Evolutionary conservation across 2,797 vertebrate genomes (phyloP), one percentile per base, ranked within the genome.

Genomic region (Microctenopoma steveboyesi): DNA sequence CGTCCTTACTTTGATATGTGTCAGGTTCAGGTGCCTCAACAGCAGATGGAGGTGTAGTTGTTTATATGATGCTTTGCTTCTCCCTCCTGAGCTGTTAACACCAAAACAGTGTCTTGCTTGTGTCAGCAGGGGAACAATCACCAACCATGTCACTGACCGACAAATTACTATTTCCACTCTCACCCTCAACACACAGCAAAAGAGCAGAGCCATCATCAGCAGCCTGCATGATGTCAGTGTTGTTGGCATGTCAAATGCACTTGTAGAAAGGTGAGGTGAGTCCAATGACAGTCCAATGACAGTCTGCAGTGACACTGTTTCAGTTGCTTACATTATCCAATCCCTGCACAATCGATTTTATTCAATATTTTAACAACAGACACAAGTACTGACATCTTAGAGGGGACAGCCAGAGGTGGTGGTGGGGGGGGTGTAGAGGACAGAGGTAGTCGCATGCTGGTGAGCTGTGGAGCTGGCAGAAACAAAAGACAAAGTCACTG

Each of bases 101-200:
- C 67, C 68, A 85, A 84, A 88, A 90, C 83, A 88, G 3, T 11
- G 35, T 51, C 65, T 40, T 65, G 59, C 57, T 50, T 72, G 54
- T 74, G 73, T 90, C 88, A 86, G 84, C 88, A 84, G 47, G 33
- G 18, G 46, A n/a, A 33, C 4, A n/a, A 43, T 78, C 67, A 62
- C 51, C 46, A n/a, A n/a, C n/a, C 43, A 0, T 56, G 57, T 64
- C 46, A 33, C 62, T 81, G 82, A 87, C 82, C 82, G 72, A 48
- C 63, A 61, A 76, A 62, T 62, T 58, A 55, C 72, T 86, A 78
- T 88, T 90, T 88, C 77, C 65, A 81, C 64, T 86, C 59, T 77
- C 76, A 83, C 82, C 82, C 37, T 69, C 59, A 74, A 88, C 70
- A 76, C 51, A 68, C 40, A 35, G 56, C 45, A 43, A 43, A 59